Percentiles rank a stretch among this genome's conserved stretches.
Conservation (phyloP, 1,140 invertebrate species). For the Planococcus citri region DNA sequence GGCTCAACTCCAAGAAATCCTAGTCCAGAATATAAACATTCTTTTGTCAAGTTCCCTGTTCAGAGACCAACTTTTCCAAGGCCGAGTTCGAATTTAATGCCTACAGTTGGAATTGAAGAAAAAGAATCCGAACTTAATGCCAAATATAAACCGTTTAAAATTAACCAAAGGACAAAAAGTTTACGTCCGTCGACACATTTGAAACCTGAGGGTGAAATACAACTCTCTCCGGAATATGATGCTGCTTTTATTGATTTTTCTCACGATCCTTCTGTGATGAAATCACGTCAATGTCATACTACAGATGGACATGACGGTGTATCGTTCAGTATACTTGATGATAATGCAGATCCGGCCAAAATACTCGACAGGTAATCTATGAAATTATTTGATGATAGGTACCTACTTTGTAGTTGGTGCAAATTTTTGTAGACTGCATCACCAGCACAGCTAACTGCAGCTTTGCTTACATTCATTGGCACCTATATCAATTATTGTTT, state of each 20-base stretch:
- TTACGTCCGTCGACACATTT: neutral
- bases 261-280: neutral
- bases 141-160: neutral
- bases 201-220: neutral
- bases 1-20: neutral
- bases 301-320: no score
- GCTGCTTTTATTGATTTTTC: neutral
- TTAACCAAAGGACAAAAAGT: neutral
- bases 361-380: neutral
- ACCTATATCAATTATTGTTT: no score
- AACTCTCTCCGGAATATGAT: neutral
- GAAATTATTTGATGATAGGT: no score
- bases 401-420: no score
- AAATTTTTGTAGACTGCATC: no score
- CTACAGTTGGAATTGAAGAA: neutral
- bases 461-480: no score
- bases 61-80: neutral
- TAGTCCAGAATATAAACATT: slow-evolving; percentile 12
- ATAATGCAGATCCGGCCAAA: neutral
- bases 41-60: neutral
- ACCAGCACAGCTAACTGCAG: no score
- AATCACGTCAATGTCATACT: no score
- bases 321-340: no score
- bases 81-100: neutral
- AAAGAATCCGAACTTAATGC: slow-evolving; percentile 2